Base-by-base conservation (phyloP, 1,140 invertebrate genomes). In the Drosophila kepulauana region DNA sequence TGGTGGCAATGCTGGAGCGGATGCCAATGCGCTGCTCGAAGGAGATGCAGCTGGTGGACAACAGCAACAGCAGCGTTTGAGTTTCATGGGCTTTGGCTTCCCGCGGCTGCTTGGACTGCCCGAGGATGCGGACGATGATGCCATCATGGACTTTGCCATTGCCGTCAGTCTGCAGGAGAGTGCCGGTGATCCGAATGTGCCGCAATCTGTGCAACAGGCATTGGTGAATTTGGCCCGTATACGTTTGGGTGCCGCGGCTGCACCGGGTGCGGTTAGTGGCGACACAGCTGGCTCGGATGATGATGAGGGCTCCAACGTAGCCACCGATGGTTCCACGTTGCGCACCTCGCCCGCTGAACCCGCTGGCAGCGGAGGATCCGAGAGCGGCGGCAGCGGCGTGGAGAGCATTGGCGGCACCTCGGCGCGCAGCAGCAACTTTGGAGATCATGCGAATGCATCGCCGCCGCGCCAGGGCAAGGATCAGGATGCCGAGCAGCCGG, bases 71-170 rank as follows among this genome's bases (percentile, higher is more conserved):
- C 76, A 91, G 45, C 90, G 28, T 58, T 90, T 0, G 92, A 95
- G 87, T 97, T 93, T 96, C 35, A 93, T 96, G 72, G 94, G 94
- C 20, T 94, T 94, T 51, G 94, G 94, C 56, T 96, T 96, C 72
- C 95, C 95, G 7, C 95, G 96, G 1, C 92, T 98, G n/a, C 93
- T 98, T 1, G 97, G 98, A 82, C 95, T 99, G 25, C 97, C 97
- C 11, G 96, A 97, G 5, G 97, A 99, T 93, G 97, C 97, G 3
- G 98, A 98, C 91, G 98, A 99, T 92, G 98, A 99, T 92, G 97
- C 98, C 0, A 99, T 99, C 95, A 97, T 99, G 20, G 98, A 99
- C 93, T 94, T 99, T 66, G 98, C 98, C 1, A 99, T 99, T 78
- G 98, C 98, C 1, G 93, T 99, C 0, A 99, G 98, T 80, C 94